Base-by-base conservation (phyloP, 2,113 vertebrate species). In the Ceyx melanurus region DNA sequence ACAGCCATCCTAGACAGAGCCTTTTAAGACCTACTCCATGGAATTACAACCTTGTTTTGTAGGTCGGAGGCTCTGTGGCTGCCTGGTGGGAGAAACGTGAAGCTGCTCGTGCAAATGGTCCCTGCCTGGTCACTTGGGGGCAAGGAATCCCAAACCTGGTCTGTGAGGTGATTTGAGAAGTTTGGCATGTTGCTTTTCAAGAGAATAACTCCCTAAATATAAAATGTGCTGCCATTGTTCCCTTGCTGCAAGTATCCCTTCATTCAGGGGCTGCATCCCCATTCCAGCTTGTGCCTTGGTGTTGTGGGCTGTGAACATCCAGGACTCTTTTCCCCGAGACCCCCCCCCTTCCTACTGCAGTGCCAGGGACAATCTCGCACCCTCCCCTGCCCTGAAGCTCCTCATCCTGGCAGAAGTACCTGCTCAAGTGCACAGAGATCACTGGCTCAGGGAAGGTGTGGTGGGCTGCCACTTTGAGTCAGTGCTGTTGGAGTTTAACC, bases 21-120 rank as follows among this genome's bases (percentile, higher is more conserved):
- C 72, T 87, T 74, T 80, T 87, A 87, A 92, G 89, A 87, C 15
- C 62, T 66, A 42, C 78, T 77, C 89, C 70, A 70, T 72, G 46
- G 43, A 62, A 57, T 50, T 56, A 18, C 23, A 37, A 19, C 33
- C 12, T 35, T 6, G 2, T 73, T 89, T 89, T 89, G 37, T 35
- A 65, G 22, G 2, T 18, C 62, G 43, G 67, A 84, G 50, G 13
- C 53, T 82, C 91, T 37, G 45, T 77, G 67, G 48, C 45, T 87
- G 11, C 23, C 60, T 46, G 25, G 43, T 13, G 76, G 17, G 26
- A 61, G 88, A 66, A 72, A 13, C 6, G 9, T 50, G 31, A 75
- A 87, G 20, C 23, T 86, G 11, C 5, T 64, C 15, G 40, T 56
- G 13, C 48, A 60, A 67, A 42, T 45, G 20, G 15, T 70, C 9